Percentiles rank a stretch among this genome's conserved stretches.
Conservation (phyloP, 64 coral and sea anemone species). For the Exaiptasia diaphana region DNA sequence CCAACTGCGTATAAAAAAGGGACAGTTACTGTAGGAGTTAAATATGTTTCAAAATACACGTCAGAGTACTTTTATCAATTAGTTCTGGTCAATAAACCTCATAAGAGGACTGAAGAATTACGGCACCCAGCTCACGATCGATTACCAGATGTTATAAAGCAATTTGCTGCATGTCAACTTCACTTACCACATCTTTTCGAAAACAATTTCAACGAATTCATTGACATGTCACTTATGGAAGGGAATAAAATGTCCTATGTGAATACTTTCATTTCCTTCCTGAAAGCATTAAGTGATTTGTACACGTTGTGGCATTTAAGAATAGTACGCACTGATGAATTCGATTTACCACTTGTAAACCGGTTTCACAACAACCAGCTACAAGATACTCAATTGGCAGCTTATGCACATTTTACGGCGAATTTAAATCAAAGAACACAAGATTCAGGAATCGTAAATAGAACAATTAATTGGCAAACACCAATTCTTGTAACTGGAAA, state of each 20-base stretch:
- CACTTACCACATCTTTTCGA: background rate
- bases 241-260: background rate
- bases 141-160: background rate
- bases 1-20: background rate
- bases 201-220: background rate
- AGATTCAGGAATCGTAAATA: background rate
- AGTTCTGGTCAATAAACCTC: background rate
- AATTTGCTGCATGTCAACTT: background rate
- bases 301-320: background rate
- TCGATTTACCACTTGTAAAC: too few relatives aligned
- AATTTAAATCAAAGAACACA: background rate
- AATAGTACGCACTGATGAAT: background rate
- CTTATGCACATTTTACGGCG: background rate
- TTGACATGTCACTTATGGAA: background rate
- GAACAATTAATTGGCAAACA: background rate
- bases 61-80: background rate
- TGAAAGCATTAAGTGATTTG: background rate
- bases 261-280: background rate
- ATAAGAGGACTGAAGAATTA: background rate
- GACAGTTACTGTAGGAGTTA: background rate
- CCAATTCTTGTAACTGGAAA: background rate
- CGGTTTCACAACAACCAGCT: background rate
- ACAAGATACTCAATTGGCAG: background rate
- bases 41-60: background rate
- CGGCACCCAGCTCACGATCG: background rate